Evolutionary conservation across 2,888 invertebrate genomes (phyloP), one percentile per base, ranked within the genome.

Genomic region (Eubasilissa splendida): DNA sequence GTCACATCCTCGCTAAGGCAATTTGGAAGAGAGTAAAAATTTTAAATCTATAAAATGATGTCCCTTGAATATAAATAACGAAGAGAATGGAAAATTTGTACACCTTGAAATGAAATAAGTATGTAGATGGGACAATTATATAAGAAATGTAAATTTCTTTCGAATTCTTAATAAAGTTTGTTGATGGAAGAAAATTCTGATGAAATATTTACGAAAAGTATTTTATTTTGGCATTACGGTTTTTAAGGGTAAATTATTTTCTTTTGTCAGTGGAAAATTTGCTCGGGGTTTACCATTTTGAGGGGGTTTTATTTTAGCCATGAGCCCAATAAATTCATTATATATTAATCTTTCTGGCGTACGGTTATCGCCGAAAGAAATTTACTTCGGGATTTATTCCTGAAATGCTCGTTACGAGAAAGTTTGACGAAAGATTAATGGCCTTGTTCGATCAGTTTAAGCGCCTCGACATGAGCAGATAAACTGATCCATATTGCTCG

Each of bases 221-320:
- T 65, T 58, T 58, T 33, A 31, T 73, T 73, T 73, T 56, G 42
- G 31, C 33, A 58, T 73, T 11, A 71, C 42, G 56, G 22, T n/a
- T 33, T 70, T 73, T 42, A 73, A 73, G 71, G 56, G 22, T 73
- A 42, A 73, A 31, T 65, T 65, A 73, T 73, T 56, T 73, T 73
- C 54, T 73, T 56, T 58, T 73, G 71, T 73, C 71, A 54, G 42
- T 56, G 22, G 56, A 73, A 70, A 63, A 63, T 12, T 63, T 12
- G 63, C 63, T 31, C 42, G 10, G 31, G 33, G 31, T 63, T 8
- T 63, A 11, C 5, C 22, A 31, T 42, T 42, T 42, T 42, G 4
- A 7, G 7, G 42, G 42, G 42, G 42, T 42, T 42, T 42, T 42
- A 42, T 42, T 42, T 42, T 42, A 42, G 42, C 42, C 42, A 42